Evolutionary conservation across 2,888 invertebrate species (phyloP), one percentile per base, ranked within the genome.

Genomic region (Dicycla oo): DNA sequence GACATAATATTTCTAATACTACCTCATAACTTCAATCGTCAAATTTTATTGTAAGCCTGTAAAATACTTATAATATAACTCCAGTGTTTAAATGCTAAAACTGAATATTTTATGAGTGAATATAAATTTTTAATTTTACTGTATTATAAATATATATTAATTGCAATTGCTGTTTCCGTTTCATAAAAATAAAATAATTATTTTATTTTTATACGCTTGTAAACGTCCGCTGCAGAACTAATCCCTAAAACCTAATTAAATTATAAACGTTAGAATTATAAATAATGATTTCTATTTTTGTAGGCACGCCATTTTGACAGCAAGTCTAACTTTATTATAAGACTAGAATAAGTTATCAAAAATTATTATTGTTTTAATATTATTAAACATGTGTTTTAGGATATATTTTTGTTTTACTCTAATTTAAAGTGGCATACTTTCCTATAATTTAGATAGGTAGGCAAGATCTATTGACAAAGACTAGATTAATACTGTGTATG

Each of bases 41-140:
- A 79, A 78, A 80, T 84, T 81, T 81, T 78, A 85, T 78, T 78
- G 63, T 69, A 57, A 47, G 69, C 23, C 56, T 73, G 49, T 81
- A 57, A 78, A 75, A 63, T 68, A 71, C 26, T 75, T 75, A n/a
- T 62, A 68, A 67, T 72, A 71, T 58, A 69, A 72, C 47, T 73
- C 6, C n/a, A 66, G 58, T 68, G 54, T 71, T 72, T 60, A 76
- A 75, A 69, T 64, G 43, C 62, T 69, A 54, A 62, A 73, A 68
- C 58, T 71, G 66, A 69, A 81, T 66, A 60, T 60, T 81, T 69
- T 65, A 78, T 69, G 65, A 30, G 10, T 53, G 38, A 49, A 34
- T 69, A 64, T 61, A 64, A 76, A 73, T 72, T 20, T 60, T 43
- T 64, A 64, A 73, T 69, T n/a, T n/a, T 61, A 56, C 18, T 64